Conservation (phyloP, 2,113 vertebrate genomes). For the Pipa parva region DNA sequence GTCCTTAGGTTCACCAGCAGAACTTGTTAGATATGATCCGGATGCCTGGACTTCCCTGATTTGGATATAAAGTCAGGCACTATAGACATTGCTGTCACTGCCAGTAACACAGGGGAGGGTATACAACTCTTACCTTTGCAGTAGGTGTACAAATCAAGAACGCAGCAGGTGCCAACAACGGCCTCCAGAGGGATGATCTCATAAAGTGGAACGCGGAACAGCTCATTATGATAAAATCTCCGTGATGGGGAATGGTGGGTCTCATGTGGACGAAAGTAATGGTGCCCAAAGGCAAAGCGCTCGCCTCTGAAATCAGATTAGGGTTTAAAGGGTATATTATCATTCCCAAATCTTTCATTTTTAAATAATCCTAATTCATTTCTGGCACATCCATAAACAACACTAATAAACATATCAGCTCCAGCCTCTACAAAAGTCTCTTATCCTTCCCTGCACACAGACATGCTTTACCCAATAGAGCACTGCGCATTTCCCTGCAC, state of each 20-base stretch:
- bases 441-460: not conserved
- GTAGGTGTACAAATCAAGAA: conserved; percentile 93
- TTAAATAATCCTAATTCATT: too few relatives aligned
- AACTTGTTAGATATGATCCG: too few relatives aligned
- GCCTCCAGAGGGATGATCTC: conserved; percentile 97
- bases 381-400: too few relatives aligned
- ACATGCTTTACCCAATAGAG: not conserved
- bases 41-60: too few relatives aligned
- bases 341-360: too few relatives aligned
- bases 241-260: conserved; percentile 95
- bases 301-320: conserved; percentile 74
- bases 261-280: conserved; percentile 97
- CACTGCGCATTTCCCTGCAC: not conserved
- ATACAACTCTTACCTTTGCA: conserved; percentile 80
- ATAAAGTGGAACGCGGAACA: conserved; percentile 92
- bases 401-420: too few relatives aligned
- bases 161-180: conserved; percentile 91
- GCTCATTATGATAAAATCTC: conserved; percentile 94
- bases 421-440: too few relatives aligned
- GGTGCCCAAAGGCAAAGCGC: conserved; percentile 94
- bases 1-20: too few relatives aligned
- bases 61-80: too few relatives aligned
- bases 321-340: too few relatives aligned
- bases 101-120: too few relatives aligned
- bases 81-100: too few relatives aligned